Evolutionary conservation across 2,113 vertebrate species (phyloP), one percentile per base, ranked within the genome.

Genomic region (Mustelus asterias): DNA sequence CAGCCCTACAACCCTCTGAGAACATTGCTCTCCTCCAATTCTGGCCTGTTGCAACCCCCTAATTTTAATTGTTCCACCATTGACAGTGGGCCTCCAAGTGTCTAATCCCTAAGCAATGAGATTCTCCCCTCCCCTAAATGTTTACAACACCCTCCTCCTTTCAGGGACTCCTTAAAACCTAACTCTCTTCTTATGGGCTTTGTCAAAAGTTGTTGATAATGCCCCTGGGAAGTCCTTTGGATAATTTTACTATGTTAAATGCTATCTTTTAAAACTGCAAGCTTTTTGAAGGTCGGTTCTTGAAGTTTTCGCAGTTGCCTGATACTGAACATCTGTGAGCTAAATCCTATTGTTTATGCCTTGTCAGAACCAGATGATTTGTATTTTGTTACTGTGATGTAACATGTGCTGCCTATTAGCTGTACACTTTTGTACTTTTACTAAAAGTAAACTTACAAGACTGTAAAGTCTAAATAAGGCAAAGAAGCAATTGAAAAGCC

Each of bases 281-380:
- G 78, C 14, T 83, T 83, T 37, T 83, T 83, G 13, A 41, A 83
- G 78, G 41, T 83, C 20, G 16, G 14, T 1, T 20, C 37, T 41
- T 83, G 37, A 41, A 41, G 37, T 20, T 83, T 83, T 41, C 22
- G 37, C 37, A 44, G 4, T 41, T 44, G 80, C 37, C 37, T 83
- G 37, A 83, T 83, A 44, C 80, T 22, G 80, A 22, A 41, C 80
- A 83, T 41, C 37, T 83, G 78, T 83, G 41, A 83, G 41, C 14
- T 83, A 83, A 83, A 37, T 83, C 78, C 78, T 6, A 83, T 83
- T 83, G 78, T 83, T 83, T 83, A 83, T 41, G 78, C 37, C 76
- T 14, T 41, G 78, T 83, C 78, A 83, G 78, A 37, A 83, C n/a
- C 78, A 83, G 78, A 83, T 83, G 78, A 83, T 83, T 83, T 83